Base-by-base conservation (phyloP, 2,888 invertebrate genomes). In the Dryobota labecula region DNA sequence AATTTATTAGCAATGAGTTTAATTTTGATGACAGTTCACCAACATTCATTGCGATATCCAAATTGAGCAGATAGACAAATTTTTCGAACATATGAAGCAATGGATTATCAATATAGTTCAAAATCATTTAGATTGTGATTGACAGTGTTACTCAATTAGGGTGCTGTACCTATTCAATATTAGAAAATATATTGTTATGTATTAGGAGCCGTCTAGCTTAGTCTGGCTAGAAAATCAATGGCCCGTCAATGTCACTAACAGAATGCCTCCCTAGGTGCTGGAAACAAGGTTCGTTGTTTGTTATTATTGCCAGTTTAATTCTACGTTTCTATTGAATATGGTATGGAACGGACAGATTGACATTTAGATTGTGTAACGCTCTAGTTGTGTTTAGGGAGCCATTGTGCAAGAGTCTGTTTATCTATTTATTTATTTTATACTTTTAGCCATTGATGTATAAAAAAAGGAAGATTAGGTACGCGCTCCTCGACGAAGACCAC, bases 201-300 rank as follows among this genome's bases (percentile, higher is more conserved):
- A 51, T 27, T 3, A 5, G 15, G 2, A 45, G 7, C 47, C 33
- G 27, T 24, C 47, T 72, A 20, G 47, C 8, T n/a, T 33, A 33
- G 27, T 27, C 41, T 20, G 41, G 30, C 18, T 61, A 24, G 27
- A 77, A 43, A 70, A 61, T 58, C 60, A 56, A 61, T 78, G 1
- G 30, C 13, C 45, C 18, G 45, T 69, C 45, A 41, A 30, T 74
- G 74, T 78, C 74, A 75, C 30, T 38, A 18, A 18, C 74, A 75
- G 74, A 57, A 38, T 24, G 20, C 43, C 78, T 24, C 54, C 56
- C 74, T 27, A 57, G 36, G 60, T 24, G 57, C 20, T 57, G 57
- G 49, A 24, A 41, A 58, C 43, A n/a, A 49, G 41, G 56, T 11
- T 33, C 9, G 75, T n/a, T 49, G 24, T 70, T 49, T 47, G 36